phyloP scores from a whole-genome alignment of 2,888 invertebrate genomes.

The Rotaria sp. region DNA sequence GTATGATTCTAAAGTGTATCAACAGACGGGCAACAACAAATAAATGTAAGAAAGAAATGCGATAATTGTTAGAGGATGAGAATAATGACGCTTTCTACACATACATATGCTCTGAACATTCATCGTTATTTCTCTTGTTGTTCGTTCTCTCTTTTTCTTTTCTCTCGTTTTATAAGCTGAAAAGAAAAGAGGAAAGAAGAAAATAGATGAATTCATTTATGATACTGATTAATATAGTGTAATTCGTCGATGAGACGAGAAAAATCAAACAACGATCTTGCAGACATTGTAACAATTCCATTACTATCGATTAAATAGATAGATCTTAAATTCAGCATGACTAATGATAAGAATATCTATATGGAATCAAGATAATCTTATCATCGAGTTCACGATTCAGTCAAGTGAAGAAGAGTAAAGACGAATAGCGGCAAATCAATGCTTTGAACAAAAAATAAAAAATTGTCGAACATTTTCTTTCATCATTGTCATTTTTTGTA shows the following conservation, averaged over 20 bases:
- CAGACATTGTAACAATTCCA: not conserved
- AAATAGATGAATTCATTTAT: not conserved
- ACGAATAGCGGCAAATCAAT: no score
- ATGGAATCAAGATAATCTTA: not conserved
- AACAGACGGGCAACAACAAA: not conserved
- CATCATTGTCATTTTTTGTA: no score
- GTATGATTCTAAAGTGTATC: no score
- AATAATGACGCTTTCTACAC: not conserved
- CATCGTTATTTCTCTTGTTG: not conserved
- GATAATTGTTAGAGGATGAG: not conserved
- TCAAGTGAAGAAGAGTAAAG: no score
- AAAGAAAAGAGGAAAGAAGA: not conserved
- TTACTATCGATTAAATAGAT: not conserved
- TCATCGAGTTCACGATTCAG: not conserved
- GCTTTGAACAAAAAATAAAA: no score
- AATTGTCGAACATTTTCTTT: no score
- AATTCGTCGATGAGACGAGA: not conserved
- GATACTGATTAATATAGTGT: not conserved
- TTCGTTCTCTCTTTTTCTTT: not conserved
- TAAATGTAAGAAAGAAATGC: not conserved
- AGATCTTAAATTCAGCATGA: not conserved
- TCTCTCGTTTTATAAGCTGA: not conserved
- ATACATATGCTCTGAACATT: not conserved
- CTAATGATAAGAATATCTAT: not conserved
- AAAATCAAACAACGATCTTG: not conserved